A percentile compares a stretch with the other conserved stretches of the same genome.
Evolutionary conservation across 2,888 invertebrate genomes (phyloP).

Genomic region (Girardia tigrina): DNA sequence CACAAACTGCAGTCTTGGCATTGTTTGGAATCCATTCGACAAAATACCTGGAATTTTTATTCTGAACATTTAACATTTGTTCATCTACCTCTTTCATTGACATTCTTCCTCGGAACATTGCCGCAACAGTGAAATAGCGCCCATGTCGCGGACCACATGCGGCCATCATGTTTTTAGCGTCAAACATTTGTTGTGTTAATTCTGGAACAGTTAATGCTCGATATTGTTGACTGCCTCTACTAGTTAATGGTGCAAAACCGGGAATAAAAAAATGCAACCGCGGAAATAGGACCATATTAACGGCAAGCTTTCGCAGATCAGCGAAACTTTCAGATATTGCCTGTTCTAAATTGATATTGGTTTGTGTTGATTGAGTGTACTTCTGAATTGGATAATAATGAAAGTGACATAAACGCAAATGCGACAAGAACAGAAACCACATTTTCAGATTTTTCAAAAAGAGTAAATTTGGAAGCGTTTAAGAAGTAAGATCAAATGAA

Average conservation of each 20-base stretch:
- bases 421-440: too few relatives aligned
- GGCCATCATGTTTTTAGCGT: constrained; percentile 30
- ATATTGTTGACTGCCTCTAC: neutral
- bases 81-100: constrained; percentile 33
- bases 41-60: constrained; percentile 30
- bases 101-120: constrained; percentile 26
- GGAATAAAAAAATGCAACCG: constrained; percentile 33
- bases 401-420: too few relatives aligned
- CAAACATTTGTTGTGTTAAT: constrained; percentile 31
- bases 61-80: constrained; percentile 29
- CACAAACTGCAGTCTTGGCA: constrained; percentile 32
- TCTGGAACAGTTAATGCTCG: constrained; percentile 25
- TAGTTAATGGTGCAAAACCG: constrained; percentile 28
- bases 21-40: constrained; percentile 36
- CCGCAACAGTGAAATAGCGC: constrained; percentile 32
- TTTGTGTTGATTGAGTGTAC: too few relatives aligned
- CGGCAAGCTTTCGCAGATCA: constrained; percentile 31
- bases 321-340: too few relatives aligned
- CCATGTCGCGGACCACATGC: constrained; percentile 31
- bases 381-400: too few relatives aligned
- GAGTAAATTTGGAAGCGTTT: too few relatives aligned
- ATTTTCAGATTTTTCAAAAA: too few relatives aligned
- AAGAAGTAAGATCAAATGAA: too few relatives aligned
- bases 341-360: too few relatives aligned
- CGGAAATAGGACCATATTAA: constrained; percentile 34